Percentiles rank a stretch among this genome's conserved stretches.
These are phyloP conservation scores for Lepidurus packardi DNA, from an alignment of 1,140 invertebrate genomes.

Conservation along the genomic window DNA sequence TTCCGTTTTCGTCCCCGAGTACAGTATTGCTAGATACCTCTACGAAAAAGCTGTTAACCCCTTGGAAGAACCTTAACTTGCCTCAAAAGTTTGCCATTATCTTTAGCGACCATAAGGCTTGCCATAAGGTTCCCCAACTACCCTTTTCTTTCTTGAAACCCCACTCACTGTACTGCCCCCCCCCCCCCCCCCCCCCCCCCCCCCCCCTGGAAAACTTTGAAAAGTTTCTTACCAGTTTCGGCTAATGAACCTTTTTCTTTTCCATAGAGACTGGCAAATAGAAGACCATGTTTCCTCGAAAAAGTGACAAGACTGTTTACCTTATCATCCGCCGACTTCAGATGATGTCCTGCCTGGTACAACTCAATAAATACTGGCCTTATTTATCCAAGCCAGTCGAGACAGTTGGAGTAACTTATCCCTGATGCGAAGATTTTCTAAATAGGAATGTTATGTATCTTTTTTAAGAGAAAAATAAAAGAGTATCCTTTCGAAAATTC, in stretches of 20 bases:
- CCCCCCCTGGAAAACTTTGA: too few relatives aligned
- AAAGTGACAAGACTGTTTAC: not conserved
- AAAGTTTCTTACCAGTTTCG: not conserved
- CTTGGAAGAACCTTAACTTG: not conserved
- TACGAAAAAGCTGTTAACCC: conserved; percentile 5
- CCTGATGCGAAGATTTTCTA: too few relatives aligned
- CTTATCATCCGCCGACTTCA: not conserved
- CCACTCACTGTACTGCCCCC: too few relatives aligned
- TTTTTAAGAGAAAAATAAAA: too few relatives aligned
- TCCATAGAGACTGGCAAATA: not conserved
- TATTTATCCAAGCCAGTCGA: not conserved
- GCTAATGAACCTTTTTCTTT: conserved; percentile 5
- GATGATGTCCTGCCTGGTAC: not conserved
- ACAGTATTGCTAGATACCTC: not conserved
- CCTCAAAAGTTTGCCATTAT: not conserved
- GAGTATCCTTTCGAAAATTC: too few relatives aligned
- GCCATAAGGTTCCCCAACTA: not conserved
- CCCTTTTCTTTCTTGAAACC: not conserved
- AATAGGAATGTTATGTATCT: too few relatives aligned
- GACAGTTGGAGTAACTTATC: not conserved
- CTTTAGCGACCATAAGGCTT: not conserved
- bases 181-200: too few relatives aligned
- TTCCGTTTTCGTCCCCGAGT: not conserved
- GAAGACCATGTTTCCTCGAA: not conserved
- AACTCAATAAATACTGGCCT: not conserved